These are phyloP conservation scores for Myiotriccus ornatus DNA, from an alignment of 2,797 vertebrate genomes.

Conservation along the genomic window DNA sequence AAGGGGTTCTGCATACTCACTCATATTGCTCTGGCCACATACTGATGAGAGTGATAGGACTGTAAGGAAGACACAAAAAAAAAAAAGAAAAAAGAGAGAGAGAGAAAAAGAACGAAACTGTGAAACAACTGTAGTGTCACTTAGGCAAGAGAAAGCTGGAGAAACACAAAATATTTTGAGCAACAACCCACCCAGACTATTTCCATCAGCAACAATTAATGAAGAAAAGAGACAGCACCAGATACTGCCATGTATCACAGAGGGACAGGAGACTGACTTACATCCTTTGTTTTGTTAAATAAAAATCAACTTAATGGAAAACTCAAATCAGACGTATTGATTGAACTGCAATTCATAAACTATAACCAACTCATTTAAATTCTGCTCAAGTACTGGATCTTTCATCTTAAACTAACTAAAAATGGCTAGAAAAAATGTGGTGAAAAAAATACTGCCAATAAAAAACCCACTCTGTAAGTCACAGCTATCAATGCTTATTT, in stretches of 20 bases:
- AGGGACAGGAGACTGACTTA: background rate
- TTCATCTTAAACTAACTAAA: background rate
- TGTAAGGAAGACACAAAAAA: slow-evolving; percentile 73
- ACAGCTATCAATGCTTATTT: background rate
- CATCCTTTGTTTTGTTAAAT: background rate
- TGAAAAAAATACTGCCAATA: background rate
- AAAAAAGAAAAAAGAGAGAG: background rate
- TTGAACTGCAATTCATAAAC: background rate
- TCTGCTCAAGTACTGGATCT: background rate
- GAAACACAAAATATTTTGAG: background rate
- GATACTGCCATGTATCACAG: background rate
- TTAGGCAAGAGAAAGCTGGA: slow-evolving; percentile 27
- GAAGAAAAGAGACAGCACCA: background rate
- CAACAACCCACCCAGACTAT: background rate
- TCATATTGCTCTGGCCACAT: slow-evolving; percentile 99
- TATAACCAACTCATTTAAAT: background rate
- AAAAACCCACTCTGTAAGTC: accelerated
- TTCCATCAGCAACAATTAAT: background rate
- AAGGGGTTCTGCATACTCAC: slow-evolving; percentile 84
- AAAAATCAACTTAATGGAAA: background rate
- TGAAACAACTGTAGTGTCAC: slow-evolving; percentile 63
- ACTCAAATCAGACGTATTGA: background rate
- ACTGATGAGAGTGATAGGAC: slow-evolving; percentile 98
- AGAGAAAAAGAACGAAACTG: slow-evolving; percentile 36
- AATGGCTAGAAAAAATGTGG: background rate